Base-by-base conservation (phyloP, 2,797 vertebrate genomes). In the Natrix natrix region DNA sequence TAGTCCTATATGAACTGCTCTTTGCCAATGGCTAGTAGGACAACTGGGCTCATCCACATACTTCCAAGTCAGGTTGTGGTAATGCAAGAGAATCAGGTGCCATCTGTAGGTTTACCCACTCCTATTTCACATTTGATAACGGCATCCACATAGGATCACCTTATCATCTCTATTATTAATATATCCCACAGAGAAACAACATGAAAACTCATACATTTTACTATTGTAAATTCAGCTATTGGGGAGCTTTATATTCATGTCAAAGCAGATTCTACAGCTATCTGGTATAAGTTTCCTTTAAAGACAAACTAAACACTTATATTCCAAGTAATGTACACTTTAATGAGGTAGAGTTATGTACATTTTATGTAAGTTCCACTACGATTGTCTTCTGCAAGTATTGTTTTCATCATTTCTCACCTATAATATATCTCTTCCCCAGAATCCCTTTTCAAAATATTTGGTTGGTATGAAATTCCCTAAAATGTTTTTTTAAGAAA, bases 391-490 rank as follows among this genome's bases (percentile, higher is more conserved):
- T 28, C 8, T 24, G n/a, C 52, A 78, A 10, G 11, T 61, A 48
- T 56, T 91, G n/a, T 28, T 91, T 32, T 43, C 1, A 0, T 88
- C n/a, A 22, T 69, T 86, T 3, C 48, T 16, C 16, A 43, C 11
- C 37, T 83, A 83, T 17, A 22, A 8, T 48, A 11, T 10, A 17
- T 52, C 14, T 93, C 48, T 28, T 87, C 86, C 54, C 87, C 43
- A 60, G 48, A 22, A 86, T 63, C 57, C 63, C 89, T 94, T 74
- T 66, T 69, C 11, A 69, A 57, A 60, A 93, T 4, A 28, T 92
- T 93, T 94, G 87, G 87, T 87, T 57, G 69, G 91, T 37, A 91
- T 26, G 60, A 74, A 60, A 54, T 12, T 74, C 87, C 48, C 24
- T 28, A 6, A 48, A 55, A 78, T 28, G 1, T 61, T 10, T 63